Conservation (phyloP, 2,888 invertebrate species). For the Tetanocera ferruginea region DNA sequence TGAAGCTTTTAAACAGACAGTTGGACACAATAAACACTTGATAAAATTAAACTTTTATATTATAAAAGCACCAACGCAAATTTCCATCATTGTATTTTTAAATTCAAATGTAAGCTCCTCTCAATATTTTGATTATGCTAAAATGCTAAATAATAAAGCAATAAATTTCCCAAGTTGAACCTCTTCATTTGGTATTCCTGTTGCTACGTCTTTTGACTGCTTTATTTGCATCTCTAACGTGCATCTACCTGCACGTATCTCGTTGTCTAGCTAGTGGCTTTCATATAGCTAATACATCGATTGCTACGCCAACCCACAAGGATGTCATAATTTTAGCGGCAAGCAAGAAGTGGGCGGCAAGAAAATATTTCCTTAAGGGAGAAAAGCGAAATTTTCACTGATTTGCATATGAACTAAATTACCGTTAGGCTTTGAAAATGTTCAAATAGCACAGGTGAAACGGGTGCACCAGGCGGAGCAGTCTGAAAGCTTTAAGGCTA, state of each 20-base stretch:
- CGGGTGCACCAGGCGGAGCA: no score
- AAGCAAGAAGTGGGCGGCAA: background rate
- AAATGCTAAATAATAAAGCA: constrained; percentile 3
- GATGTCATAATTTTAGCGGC: background rate
- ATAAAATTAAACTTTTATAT: no score
- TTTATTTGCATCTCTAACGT: constrained; percentile 13
- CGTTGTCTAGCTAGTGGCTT: background rate
- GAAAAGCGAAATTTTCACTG: constrained; percentile 23
- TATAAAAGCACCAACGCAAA: no score
- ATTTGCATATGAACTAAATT: constrained; percentile 32
- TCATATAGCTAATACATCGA: background rate
- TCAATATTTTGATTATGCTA: background rate
- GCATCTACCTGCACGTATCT: background rate
- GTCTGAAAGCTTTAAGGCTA: no score
- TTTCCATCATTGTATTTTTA: no score
- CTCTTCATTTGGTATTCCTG: constrained; percentile 9
- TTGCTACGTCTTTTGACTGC: constrained; percentile 6
- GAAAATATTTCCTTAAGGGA: background rate
- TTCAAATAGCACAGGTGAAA: background rate
- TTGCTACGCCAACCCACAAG: background rate
- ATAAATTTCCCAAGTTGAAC: background rate
- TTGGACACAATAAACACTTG: no score
- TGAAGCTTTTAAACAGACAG: no score
- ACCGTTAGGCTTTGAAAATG: constrained; percentile 21
- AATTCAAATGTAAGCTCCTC: background rate